Evolutionary conservation across 2,888 invertebrate species (phyloP).

Genomic region (Aphidoletes aphidimyza): DNA sequence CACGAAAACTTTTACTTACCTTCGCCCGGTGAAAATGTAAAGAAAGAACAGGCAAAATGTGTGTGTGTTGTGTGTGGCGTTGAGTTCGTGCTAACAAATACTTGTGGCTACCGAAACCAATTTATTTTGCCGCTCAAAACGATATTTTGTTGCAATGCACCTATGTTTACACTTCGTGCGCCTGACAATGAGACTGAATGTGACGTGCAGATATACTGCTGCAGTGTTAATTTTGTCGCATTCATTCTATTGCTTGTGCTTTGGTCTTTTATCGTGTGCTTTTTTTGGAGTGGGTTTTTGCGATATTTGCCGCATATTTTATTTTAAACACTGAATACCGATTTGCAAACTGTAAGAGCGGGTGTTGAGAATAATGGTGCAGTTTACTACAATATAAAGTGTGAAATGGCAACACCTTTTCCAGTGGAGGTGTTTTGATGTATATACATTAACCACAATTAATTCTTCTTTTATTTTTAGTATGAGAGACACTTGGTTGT

Average conservation of each 20-base stretch:
- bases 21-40: too few relatives aligned
- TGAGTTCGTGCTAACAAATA: slow-evolving; percentile 34
- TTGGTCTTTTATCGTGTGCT: background rate
- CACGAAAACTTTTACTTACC: background rate
- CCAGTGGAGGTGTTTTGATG: background rate
- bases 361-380: slow-evolving; percentile 22
- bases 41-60: too few relatives aligned
- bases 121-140: slow-evolving; percentile 5
- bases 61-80: background rate
- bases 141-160: slow-evolving; percentile 30
- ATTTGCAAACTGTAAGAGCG: background rate
- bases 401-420: slow-evolving; percentile 37
- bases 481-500: background rate
- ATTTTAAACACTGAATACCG: background rate
- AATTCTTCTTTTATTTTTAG: background rate
- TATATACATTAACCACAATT: background rate
- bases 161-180: background rate
- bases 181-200: background rate
- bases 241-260: too few relatives aligned
- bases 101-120: slow-evolving; percentile 6
- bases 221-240: slow-evolving; percentile 48
- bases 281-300: background rate
- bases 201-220: slow-evolving; percentile 36
- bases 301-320: background rate
- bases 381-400: slow-evolving; percentile 3